Evolutionary conservation across 2,113 vertebrate genomes (phyloP), one percentile per base, ranked within the genome.

Genomic region (Bubo scandiacus): DNA sequence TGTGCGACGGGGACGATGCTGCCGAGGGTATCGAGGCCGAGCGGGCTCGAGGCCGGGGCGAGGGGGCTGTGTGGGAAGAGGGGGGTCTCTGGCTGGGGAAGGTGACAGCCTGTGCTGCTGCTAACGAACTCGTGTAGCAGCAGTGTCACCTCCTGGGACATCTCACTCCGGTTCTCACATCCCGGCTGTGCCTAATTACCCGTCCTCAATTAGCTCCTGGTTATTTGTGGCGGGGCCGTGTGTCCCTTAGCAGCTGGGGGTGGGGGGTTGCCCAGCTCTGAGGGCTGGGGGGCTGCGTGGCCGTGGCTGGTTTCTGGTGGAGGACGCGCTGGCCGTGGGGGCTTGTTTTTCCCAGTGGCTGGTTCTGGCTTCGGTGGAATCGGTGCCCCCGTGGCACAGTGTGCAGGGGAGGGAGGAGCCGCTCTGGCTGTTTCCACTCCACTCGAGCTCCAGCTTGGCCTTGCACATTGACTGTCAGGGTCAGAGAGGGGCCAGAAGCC

Each of bases 261-360:
- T 36, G 51, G 67, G 81, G 7, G 51, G 40, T 80, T 61, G 51
- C 51, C 36, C 3, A 8, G 42, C 9, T 30, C 49, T 2, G 51
- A 19, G 74, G 49, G 34, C 71, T 0, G 1, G 29, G 18, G 45
- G 43, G 59, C 3, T 52, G 43, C 1, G 8, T 5, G 47, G 13
- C 70, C 5, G 2, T 4, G 36, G 40, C 3, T 9, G 52, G 38
- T 1, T 40, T 40, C 68, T 27, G 55, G 16, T 1, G 17, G 12
- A 14, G 21, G 34, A 20, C 1, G 5, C 4, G 1, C 55, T 0
- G 4, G 22, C 15, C 0, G 1, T 7, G 30, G 36, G 12, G 62
- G 18, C 21, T 18, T 6, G 10, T 9, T 73, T 54, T 21, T 66
- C 25, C 18, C 2, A 1, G 67, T 54, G 42, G 67, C 45, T 12